phyloP scores from a whole-genome alignment of 2,113 vertebrate genomes.

The Caloenas nicobarica region DNA sequence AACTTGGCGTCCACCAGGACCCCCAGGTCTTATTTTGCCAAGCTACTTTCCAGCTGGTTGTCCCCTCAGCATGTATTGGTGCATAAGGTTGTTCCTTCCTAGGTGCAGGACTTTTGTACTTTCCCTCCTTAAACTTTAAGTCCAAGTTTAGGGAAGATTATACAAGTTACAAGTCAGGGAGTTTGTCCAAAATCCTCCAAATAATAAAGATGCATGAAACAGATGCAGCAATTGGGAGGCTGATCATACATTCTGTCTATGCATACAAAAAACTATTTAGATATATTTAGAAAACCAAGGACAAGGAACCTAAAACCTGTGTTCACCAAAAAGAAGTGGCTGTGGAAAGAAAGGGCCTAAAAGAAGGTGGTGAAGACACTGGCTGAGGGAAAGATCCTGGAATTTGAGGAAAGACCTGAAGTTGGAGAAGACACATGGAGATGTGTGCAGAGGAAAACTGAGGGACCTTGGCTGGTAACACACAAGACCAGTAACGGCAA shows the following conservation, averaged over 20 bases:
- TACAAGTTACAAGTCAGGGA: not conserved
- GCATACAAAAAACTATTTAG: not conserved
- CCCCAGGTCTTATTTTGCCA: no score
- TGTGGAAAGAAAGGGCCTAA: not conserved
- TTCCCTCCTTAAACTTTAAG: not conserved
- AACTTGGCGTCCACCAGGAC: no score
- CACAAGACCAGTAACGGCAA: not conserved
- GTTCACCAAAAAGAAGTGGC: not conserved
- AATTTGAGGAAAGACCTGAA: not conserved
- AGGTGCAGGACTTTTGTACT: not conserved
- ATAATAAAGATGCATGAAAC: not conserved
- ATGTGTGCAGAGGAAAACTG: not conserved
- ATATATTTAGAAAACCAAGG: not conserved
- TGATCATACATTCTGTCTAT: not conserved
- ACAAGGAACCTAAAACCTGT: not conserved
- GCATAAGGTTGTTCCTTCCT: not conserved
- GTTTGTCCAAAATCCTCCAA: not conserved
- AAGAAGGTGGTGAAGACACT: not conserved
- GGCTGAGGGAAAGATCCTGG: not conserved
- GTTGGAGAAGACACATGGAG: not conserved
- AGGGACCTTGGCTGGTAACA: not conserved
- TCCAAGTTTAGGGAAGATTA: not conserved
- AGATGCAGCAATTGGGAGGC: not conserved
- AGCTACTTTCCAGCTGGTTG: no score
- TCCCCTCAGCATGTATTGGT: not conserved